Evolutionary conservation across 1,140 invertebrate species (phyloP), one percentile per base, ranked within the genome.

Genomic region (Drosophila sp.): DNA sequence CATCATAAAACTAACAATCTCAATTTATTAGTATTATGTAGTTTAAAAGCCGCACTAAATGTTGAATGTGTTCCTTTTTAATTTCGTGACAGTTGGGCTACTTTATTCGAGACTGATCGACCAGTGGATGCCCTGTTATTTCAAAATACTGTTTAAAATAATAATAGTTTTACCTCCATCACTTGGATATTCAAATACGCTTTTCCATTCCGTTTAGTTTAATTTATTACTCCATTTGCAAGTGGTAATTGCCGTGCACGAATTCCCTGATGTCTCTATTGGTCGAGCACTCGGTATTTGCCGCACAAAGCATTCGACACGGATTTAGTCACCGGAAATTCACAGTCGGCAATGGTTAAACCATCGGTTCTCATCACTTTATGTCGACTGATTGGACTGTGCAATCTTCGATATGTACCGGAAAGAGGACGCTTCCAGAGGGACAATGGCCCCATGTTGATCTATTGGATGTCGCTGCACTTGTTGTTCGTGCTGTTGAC

Each of bases 391-490:
- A 65, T 87, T 32, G 82, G 82, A 2, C 29, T 86, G 0, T 57
- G 58, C 48, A 87, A 70, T 13, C 27, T 78, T 2, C 63, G 70
- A 21, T 86, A 69, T 61, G 72, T 45, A 13, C 18, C 21, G 5
- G 18, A 32, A 13, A 14, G 7, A 5, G 51, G 11, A 4, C 48
- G 56, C 0, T 54, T 76, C 4, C 9, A 51, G 16, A 43, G 38
- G 0, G 36, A 69, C 11, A 64, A 63, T 51, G 50, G 48, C 1
- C 18, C 32, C 11, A 76, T 74, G 0, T 8, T 80, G 38, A 0
- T 38, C 1, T 86, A 82, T 11, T 76, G 71, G n/a, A 4, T 82
- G 2, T 3, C 70, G 1, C 25, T 89, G 29, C 32, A 87, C n/a
- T 21, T 78, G 25, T 1, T 45, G 4, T 82, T 82, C 21, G 7